Evolutionary conservation across 1,140 invertebrate species (phyloP), one percentile per base, ranked within the genome.

Genomic region (Anoplolepis gracilipes): DNA sequence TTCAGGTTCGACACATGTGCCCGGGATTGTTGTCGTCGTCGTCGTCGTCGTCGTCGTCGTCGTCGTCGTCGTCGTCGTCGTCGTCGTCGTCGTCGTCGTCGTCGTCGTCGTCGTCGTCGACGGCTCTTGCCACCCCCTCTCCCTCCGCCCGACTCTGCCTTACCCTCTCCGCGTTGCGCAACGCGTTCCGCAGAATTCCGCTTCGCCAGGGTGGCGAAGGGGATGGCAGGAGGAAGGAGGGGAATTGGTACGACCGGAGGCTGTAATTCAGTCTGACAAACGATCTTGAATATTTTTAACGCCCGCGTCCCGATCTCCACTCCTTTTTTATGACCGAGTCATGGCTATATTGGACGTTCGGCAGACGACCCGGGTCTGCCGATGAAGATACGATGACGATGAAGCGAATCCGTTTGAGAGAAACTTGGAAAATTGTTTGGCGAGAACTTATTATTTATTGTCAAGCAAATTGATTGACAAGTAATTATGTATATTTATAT

Each of bases 1-100:
- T 95, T 95, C 93, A 94, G 94, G 91, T 94, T 95, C 94, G 94
- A 95, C 94, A 95, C 94, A 95, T 95, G 94, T 95, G 94, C 89
- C 89, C 25, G 77, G 86, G 86, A 90, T 88, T 87, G 86, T 90
- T 84, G 88, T 88, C 90, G 79, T 81, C 82, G 82, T 73, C 57
- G 86, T 65, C 75, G 67, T 64, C 67, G 85, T 73, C 84, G 78
- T 72, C 42, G 70, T 28, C 84, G 87, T 70, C 76, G 77, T 62
- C 82, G 69, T 70, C 67, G 87, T 61, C 65, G 82, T 53, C 65
- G 55, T 61, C 75, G 46, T 57, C 73, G 88, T 88, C 90, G 79
- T 81, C 82, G 82, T 73, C 57, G 86, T 65, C 75, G 67, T 64
- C 67, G 85, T 73, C 84, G 78, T 72, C 42, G 70, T 28, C 84